phyloP scores from a whole-genome alignment of 2,113 vertebrate species.

The Abramis brama region DNA sequence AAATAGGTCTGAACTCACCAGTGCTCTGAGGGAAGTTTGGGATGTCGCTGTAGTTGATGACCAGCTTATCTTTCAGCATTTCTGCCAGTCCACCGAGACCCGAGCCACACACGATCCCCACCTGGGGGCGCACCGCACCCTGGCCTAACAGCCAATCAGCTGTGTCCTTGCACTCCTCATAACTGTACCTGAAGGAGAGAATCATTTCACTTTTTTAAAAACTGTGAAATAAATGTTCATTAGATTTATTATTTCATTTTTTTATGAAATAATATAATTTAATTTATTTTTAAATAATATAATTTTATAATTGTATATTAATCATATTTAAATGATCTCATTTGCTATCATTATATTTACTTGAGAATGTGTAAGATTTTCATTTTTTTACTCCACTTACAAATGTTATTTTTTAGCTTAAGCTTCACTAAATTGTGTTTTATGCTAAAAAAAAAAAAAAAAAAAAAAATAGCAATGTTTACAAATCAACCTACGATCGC shows the following conservation, averaged over 20 bases:
- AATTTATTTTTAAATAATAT: too few relatives aligned
- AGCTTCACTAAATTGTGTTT: not conserved
- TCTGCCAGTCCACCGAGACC: constrained; percentile 82
- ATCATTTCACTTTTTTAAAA: not conserved
- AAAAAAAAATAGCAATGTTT: not conserved
- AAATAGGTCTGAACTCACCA: constrained; percentile 59
- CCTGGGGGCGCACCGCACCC: constrained; percentile 73
- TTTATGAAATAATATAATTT: too few relatives aligned
- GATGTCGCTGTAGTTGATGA: constrained; percentile 82
- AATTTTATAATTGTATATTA: too few relatives aligned
- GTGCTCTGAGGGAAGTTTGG: constrained; percentile 86
- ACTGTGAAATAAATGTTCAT: not conserved
- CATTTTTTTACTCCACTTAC: too few relatives aligned
- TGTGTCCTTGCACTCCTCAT: constrained; percentile 76
- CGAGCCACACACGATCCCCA: constrained; percentile 88
- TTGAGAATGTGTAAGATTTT: not conserved
- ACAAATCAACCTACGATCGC: not conserved
- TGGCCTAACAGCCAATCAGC: constrained; percentile 81
- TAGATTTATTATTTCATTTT: too few relatives aligned
- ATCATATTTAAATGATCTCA: not conserved
- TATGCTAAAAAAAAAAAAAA: not conserved
- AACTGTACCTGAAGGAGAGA: constrained; percentile 67
- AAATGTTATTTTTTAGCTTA: not conserved
- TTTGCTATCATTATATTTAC: not conserved
- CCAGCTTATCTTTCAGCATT: constrained; percentile 75